Evolutionary conservation across 2,113 vertebrate genomes (phyloP).

Genomic region (Shinisaurus crocodilurus): DNA sequence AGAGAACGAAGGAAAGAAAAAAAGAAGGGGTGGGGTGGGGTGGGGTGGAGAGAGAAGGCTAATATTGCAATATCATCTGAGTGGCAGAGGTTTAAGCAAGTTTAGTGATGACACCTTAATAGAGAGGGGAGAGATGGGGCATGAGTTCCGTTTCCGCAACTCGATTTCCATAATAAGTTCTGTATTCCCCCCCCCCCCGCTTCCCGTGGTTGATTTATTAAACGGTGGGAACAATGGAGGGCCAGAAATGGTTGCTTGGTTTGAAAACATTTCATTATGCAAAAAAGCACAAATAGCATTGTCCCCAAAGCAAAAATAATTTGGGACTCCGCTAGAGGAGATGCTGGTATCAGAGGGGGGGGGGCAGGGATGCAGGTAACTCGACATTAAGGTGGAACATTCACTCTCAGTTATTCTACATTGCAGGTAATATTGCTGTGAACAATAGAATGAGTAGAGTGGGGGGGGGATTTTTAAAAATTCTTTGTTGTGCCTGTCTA

Average conservation of each 20-base stretch:
- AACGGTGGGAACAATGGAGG: constrained; percentile 75
- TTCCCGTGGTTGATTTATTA: constrained; percentile 81
- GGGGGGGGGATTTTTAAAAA: neutral
- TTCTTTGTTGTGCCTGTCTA: neutral
- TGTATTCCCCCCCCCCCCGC: constrained; percentile 66
- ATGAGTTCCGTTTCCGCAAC: constrained; percentile 72
- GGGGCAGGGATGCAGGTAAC: neutral
- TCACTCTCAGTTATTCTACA: neutral
- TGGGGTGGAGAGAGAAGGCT: constrained; percentile 48
- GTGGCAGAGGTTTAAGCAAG: constrained; percentile 76
- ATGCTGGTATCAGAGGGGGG: neutral
- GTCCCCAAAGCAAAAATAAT: constrained; percentile 2
- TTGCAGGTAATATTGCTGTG: neutral
- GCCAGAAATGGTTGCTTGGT: constrained; percentile 66
- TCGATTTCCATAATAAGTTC: constrained; percentile 83
- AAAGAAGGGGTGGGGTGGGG: neutral
- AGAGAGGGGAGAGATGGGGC: constrained; percentile 54
- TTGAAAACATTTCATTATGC: constrained; percentile 50
- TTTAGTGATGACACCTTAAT: constrained; percentile 66
- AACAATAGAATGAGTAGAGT: constrained; percentile 12
- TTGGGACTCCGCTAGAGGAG: neutral
- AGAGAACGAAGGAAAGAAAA: constrained; percentile 13
- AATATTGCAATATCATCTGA: constrained; percentile 73
- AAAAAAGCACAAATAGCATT: constrained; percentile 67
- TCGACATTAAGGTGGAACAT: constrained; percentile 1